A percentile compares a stretch with the other conserved stretches of the same genome.
phyloP scores from a whole-genome alignment of 2,797 vertebrate genomes.

The Myripristis jacobus region DNA sequence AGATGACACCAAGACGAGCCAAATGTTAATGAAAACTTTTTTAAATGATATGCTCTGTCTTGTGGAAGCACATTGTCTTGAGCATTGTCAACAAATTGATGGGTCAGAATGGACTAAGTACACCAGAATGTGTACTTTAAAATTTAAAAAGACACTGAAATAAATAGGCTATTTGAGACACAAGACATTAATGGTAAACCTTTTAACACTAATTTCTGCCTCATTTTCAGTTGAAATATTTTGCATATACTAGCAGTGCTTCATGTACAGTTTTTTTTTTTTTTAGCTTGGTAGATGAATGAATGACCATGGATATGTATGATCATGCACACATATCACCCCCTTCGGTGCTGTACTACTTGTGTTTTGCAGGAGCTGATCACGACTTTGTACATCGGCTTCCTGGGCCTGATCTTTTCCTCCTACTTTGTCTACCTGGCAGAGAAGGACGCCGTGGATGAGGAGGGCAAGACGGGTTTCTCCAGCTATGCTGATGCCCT shows the following conservation, averaged over 20 bases:
- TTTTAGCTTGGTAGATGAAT: too few species aligned
- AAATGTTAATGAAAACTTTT: constrained; percentile 41
- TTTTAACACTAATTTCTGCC: too few species aligned
- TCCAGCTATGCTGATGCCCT: constrained; percentile 92
- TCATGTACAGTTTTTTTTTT: too few species aligned
- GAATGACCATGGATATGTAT: neutral
- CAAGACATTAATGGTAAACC: too few species aligned
- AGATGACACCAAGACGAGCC: constrained; percentile 8
- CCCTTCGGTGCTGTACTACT: neutral
- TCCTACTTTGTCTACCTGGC: constrained; percentile 95
- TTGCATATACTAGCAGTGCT: too few species aligned
- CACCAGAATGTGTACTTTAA: neutral
- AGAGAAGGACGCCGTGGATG: constrained; percentile 92
- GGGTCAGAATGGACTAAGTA: constrained; percentile 5
- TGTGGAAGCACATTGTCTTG: constrained; percentile 41
- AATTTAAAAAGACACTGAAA: neutral
- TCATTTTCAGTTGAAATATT: too few species aligned
- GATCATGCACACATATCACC: neutral
- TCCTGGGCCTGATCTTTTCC: constrained; percentile 92
- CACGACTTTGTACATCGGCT: constrained; percentile 92
- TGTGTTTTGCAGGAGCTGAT: constrained; percentile 87
- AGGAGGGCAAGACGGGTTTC: constrained; percentile 90
- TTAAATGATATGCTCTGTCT: constrained; percentile 54
- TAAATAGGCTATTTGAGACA: too few species aligned
- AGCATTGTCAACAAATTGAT: constrained; percentile 8